Conservation (phyloP, 2,888 invertebrate genomes). For the Caenorhabditis sp. region DNA sequence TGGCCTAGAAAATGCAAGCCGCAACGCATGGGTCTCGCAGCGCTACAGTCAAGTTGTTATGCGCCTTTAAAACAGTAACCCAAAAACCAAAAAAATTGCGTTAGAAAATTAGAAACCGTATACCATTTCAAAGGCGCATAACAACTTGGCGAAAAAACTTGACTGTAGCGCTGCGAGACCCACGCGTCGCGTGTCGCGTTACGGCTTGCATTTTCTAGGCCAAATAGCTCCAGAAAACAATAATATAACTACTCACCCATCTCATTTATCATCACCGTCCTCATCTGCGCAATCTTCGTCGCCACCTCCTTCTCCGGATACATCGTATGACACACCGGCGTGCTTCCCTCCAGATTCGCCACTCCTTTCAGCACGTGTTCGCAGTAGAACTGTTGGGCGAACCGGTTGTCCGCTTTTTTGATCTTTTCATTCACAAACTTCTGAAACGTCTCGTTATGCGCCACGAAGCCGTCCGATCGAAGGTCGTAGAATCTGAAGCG, state of each 20-base stretch:
- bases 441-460: slow-evolving; percentile 37
- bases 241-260: slow-evolving; percentile 56
- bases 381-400: slow-evolving; percentile 66
- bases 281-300: slow-evolving; percentile 32
- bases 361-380: slow-evolving; percentile 66
- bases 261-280: slow-evolving; percentile 54
- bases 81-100: not conserved
- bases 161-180: too few species aligned
- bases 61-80: too few species aligned
- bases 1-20: too few species aligned
- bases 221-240: too few species aligned
- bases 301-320: slow-evolving; percentile 58
- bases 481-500: slow-evolving; percentile 68
- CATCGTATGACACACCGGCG: slow-evolving; percentile 64
- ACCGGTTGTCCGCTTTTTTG: slow-evolving; percentile 37
- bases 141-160: too few species aligned
- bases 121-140: too few species aligned
- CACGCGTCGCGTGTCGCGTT: too few species aligned
- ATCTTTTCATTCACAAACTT: slow-evolving; percentile 60
- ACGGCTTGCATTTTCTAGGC: too few species aligned
- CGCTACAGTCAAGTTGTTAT: too few species aligned
- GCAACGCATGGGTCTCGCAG: too few species aligned
- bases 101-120: too few species aligned
- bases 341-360: slow-evolving; percentile 40
- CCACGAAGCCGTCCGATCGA: slow-evolving; percentile 57